Base-by-base conservation (phyloP, 2,888 invertebrate genomes). In the Trachelus tabidus region DNA sequence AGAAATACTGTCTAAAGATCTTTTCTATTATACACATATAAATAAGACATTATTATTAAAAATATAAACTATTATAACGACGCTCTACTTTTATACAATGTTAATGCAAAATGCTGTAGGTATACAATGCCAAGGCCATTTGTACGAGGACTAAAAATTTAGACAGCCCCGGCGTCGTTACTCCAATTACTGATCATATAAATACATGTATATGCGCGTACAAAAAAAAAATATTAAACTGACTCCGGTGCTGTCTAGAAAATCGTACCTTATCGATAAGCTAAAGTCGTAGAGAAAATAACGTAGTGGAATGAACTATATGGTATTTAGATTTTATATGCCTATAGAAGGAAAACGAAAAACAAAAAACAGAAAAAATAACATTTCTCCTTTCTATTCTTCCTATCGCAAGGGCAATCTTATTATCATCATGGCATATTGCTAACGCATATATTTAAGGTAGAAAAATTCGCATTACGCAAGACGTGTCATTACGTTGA, bases 381-480 rank as follows among this genome's bases (percentile, higher is more conserved):
- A 40, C 73, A 33, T 37, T 73, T 78, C 76, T 76, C 6, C 56
- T 37, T 75, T 73, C 76, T 75, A 80, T 40, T 73, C 76, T n/a
- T 23, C 75, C 68, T 68, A 79, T 75, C 34, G n/a, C 34, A 40
- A 74, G 34, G n/a, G 74, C 33, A 73, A 76, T 69, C 56, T 37
- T 31, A 56, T 56, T 56, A 56, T 23, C 23, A 56, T 56, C 23
- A 56, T 15, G 56, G 56, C 23, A 56, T 56, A 56, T 56, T 56
- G 56, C 56, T 56, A 23, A 56, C 56, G 56, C 56, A 15, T 56
- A 23, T 56, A 23, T 23, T 56, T 23, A 56, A 23, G 56, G 15
- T 56, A 56, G 56, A 56, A 9, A 56, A 56, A 56, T 56, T 56
- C 2, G 56, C 56, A 56, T 56, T 23, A 56, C 56, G 56, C 56